These are phyloP conservation scores for Malurus cyaneus DNA, from an alignment of 2,113 vertebrate genomes.

Conservation along the genomic window DNA sequence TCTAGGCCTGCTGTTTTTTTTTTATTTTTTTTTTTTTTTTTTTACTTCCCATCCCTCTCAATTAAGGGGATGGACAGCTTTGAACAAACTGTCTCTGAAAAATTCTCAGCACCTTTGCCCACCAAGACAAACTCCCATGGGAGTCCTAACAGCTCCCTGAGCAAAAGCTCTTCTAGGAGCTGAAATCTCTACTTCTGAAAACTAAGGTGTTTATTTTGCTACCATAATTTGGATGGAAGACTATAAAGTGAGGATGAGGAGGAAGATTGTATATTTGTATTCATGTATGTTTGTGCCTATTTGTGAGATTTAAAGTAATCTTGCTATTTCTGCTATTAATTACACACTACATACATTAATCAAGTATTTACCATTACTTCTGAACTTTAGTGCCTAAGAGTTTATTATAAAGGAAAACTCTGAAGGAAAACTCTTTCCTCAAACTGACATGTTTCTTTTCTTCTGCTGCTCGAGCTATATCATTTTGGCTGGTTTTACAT, in stretches of 20 bases:
- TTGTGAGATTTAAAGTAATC: not conserved
- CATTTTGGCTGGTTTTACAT: not conserved
- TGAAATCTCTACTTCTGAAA: not conserved
- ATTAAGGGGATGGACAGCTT: not conserved
- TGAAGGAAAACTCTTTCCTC: not conserved
- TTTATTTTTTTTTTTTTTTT: not conserved
- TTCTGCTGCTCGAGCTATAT: not conserved
- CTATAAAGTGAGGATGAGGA: not conserved
- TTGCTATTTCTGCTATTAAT: not conserved
- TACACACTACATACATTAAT: not conserved
- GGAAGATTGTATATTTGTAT: not conserved
- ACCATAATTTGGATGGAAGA: not conserved
- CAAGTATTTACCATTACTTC: not conserved
- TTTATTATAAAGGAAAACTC: not conserved
- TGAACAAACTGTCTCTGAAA: not conserved
- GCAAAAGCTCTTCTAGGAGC: not conserved
- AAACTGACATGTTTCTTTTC: not conserved
- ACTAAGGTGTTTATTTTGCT: not conserved
- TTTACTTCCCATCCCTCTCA: fast-evolving
- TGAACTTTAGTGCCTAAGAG: not conserved
- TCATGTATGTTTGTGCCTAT: not conserved
- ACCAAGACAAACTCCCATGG: not conserved
- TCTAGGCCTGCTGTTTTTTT: not conserved
- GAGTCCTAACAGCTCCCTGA: not conserved
- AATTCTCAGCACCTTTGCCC: not conserved